phyloP scores from a whole-genome alignment of 2,113 vertebrate genomes.

The Hyla sarda region DNA sequence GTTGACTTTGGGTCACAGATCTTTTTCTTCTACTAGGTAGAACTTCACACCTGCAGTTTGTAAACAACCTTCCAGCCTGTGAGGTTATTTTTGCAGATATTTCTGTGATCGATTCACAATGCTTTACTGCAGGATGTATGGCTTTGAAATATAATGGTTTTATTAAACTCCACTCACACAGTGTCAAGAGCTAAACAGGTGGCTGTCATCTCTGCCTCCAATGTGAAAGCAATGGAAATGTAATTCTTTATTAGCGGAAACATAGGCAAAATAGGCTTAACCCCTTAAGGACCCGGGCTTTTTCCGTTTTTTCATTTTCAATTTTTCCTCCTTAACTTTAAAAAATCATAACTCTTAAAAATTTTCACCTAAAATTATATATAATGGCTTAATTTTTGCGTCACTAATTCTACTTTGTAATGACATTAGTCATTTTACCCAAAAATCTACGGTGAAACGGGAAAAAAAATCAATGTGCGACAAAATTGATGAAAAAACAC shows the following conservation, averaged over 20 bases:
- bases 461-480: too few relatives aligned
- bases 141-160: constrained; percentile 25
- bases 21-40: constrained; percentile 16
- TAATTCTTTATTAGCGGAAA: not conserved
- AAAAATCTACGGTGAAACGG: too few relatives aligned
- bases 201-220: constrained; percentile 17
- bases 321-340: too few relatives aligned
- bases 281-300: too few relatives aligned
- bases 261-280: not conserved
- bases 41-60: not conserved
- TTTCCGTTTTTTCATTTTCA: too few relatives aligned
- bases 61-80: not conserved
- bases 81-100: constrained; percentile 36
- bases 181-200: constrained; percentile 4
- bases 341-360: too few relatives aligned
- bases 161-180: constrained; percentile 21
- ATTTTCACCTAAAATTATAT: too few relatives aligned
- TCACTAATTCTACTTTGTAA: too few relatives aligned
- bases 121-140: constrained; percentile 16
- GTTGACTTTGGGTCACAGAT: constrained; percentile 22
- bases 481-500: too few relatives aligned
- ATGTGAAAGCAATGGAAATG: not conserved
- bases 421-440: too few relatives aligned
- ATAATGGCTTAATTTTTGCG: too few relatives aligned
- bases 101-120: constrained; percentile 35